Evolutionary conservation across 2,888 invertebrate species (phyloP).

Genomic region (Drosophila macrothrix): DNA sequence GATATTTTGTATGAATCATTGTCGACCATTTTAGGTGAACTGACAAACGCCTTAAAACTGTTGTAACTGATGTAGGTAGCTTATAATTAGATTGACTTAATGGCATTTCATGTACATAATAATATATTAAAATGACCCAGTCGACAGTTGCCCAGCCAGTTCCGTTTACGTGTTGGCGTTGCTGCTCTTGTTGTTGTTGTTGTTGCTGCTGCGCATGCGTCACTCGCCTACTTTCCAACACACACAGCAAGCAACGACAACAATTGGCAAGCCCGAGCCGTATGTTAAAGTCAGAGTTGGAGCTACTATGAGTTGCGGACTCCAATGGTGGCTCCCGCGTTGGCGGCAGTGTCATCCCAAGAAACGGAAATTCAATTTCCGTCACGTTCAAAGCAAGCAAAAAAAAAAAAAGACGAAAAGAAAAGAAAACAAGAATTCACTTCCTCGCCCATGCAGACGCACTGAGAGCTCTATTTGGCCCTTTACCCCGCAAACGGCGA

Average conservation of each 20-base stretch:
- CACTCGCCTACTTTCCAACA: conserved; percentile 52
- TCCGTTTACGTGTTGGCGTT: conserved; percentile 52
- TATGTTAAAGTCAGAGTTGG: conserved; percentile 17
- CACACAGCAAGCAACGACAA: conserved; percentile 14
- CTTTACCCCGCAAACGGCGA: neutral
- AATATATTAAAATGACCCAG: conserved; percentile 49
- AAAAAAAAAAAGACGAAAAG: neutral
- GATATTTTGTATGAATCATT: conserved; percentile 12
- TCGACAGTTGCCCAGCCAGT: conserved; percentile 53
- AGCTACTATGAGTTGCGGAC: conserved; percentile 12
- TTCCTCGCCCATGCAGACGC: conserved; percentile 64
- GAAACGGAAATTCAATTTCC: conserved; percentile 80
- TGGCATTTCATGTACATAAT: conserved; percentile 18
- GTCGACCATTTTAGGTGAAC: conserved; percentile 20
- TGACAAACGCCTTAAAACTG: conserved; percentile 14
- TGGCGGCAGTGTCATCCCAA: conserved; percentile 67
- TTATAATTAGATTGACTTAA: conserved; percentile 52
- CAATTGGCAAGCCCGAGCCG: conserved; percentile 22
- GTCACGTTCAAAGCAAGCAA: conserved; percentile 70
- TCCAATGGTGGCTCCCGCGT: conserved; percentile 35
- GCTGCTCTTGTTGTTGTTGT: conserved; percentile 24
- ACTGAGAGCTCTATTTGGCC: neutral
- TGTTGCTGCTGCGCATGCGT: conserved; percentile 55
- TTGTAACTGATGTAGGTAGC: conserved; percentile 61
- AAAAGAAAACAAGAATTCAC: conserved; percentile 44